Base-by-base conservation (phyloP, 2,113 vertebrate genomes). In the Zosterops hypoxanthus region DNA sequence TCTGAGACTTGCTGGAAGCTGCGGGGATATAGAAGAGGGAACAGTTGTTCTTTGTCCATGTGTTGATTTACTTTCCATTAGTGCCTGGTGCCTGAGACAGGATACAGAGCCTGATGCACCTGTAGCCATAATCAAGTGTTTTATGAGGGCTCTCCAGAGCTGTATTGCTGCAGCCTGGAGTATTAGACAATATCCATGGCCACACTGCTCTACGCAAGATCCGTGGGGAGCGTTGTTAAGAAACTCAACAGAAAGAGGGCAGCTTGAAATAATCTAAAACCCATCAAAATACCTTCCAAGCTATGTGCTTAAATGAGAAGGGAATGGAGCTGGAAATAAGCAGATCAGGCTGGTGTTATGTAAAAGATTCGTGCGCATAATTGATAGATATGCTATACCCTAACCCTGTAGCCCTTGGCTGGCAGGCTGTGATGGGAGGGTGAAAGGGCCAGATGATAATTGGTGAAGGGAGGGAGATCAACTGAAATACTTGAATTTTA, bases 221-320 rank as follows among this genome's bases (percentile, higher is more conserved):
- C 46, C 49, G 26, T 13, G 12, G 56, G 57, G 26, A 50, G 19
- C 21, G 5, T 36, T 65, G 70, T 29, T 82, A 60, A 63, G 42
- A 88, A 82, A 42, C 15, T 73, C 47, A 83, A 21, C 31, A 57
- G 69, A 66, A 69, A 41, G 60, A 47, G 9, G 8, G 15, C 34
- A 55, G 15, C 33, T 65, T 50, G 73, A 82, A 90, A 59, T 82
- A 36, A 36, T 70, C 11, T 41, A 29, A 84, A 78, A 61, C 28
- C 5, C 33, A 17, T 50, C 2, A 5, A 66, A 46, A 41, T 81
- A 9, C 39, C 18, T 73, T 87, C 42, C 0, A 0, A 90, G 20
- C 5, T 57, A 12, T 14, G 21, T 72, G 44, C 55, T 92, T 80
- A 60, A 77, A 65, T 60, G 65, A 60, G 63, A 83, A 47, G 47